phyloP scores from a whole-genome alignment of 2,113 vertebrate genomes.

The Haemorhous mexicanus region DNA sequence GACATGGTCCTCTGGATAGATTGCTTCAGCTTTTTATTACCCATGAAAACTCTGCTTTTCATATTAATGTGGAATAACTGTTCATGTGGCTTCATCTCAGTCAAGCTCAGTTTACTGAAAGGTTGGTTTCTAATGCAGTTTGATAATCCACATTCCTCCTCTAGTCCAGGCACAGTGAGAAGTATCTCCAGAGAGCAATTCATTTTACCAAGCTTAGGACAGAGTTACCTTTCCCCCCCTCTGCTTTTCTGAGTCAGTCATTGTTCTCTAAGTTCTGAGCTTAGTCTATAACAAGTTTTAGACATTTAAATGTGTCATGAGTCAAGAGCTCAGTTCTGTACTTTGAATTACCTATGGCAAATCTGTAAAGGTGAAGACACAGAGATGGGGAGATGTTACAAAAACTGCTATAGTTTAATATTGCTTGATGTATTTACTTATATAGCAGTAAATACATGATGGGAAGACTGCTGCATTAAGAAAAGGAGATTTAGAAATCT shows the following conservation, averaged over 20 bases:
- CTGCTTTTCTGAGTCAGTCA: background rate
- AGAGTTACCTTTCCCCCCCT: background rate
- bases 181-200: background rate
- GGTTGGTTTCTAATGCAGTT: background rate
- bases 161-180: background rate
- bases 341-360: background rate
- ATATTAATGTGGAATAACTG: constrained; percentile 12
- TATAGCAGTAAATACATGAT: background rate
- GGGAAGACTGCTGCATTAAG: background rate
- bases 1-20: background rate
- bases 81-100: background rate
- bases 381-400: background rate
- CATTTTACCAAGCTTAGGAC: background rate
- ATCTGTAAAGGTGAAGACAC: background rate
- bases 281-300: background rate
- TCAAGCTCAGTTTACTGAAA: background rate
- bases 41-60: background rate
- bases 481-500: background rate
- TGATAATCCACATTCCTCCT: background rate
- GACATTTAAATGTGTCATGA: background rate
- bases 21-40: constrained; percentile 25
- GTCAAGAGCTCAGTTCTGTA: background rate
- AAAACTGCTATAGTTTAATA: background rate
- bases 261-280: background rate
- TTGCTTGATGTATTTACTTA: background rate